Evolutionary conservation across 1,140 invertebrate genomes (phyloP), one percentile per base, ranked within the genome.

Genomic region (Ditylenchus dipsaci): DNA sequence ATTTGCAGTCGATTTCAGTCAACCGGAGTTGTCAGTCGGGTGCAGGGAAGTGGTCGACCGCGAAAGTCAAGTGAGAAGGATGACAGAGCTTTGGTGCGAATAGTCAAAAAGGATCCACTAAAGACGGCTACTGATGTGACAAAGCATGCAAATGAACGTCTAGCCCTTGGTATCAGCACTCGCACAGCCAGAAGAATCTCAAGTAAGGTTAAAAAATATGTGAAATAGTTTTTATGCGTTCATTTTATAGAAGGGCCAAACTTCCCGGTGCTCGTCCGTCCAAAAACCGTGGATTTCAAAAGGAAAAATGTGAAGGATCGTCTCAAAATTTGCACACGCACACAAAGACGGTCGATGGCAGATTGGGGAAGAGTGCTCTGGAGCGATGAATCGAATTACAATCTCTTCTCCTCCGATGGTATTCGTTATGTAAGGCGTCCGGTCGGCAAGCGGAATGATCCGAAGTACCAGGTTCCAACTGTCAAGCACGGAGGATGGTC

Each of bases 401-500:
- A 66, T 19, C 56, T 79, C 1, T 77, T 75, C 30, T 57, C 58
- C 9, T 23, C 62, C 21, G 75, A 78, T 65, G 65, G 72, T 0
- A 59, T 21, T 15, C 7, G 1, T 1, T 62, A 58, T 0, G 76
- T 80, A 19, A 60, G 78, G 29, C 65, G 79, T 23, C 53, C 53
- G 21, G 3, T 58, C 30, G 65, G 66, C 15, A 49, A 64, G 29
- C 27, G 78, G 8, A 80, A 73, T 43, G 38, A 71, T 45, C 57
- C 68, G 1, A 56, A 67, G 23, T 80, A 70, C 63, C 19, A 59
- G n/a, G 19, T 49, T 1, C 70, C 74, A 33, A 85, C 83, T 1
- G 77, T 85, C 8, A 85, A 85, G 64, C 78, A 84, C 65, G 74
- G 82, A 61, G 78, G 80, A 47, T 76, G 78, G 23, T 60, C 33